Evolutionary conservation across 2,797 vertebrate genomes (phyloP).

Genomic region (Rhinoraja longicauda): DNA sequence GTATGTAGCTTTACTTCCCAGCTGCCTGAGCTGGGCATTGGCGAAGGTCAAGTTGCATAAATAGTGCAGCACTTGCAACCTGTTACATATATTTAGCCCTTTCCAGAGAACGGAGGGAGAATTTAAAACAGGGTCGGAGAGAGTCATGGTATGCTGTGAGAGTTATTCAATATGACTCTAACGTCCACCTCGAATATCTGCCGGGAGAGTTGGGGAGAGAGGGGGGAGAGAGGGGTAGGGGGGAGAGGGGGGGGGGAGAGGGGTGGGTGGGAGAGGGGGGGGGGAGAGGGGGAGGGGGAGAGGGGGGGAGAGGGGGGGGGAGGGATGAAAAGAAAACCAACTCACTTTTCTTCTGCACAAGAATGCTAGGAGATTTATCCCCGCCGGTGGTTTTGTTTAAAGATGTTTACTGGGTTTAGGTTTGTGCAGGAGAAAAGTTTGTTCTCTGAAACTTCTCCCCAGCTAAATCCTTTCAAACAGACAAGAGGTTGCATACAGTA

Average conservation of each 20-base stretch:
- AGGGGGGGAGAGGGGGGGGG: too few species aligned
- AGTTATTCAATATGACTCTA: slow-evolving; percentile 11
- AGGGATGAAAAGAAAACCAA: not conserved
- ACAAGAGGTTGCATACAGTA: not conserved
- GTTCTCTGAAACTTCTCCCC: not conserved
- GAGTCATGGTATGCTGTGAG: slow-evolving; percentile 19
- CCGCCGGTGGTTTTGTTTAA: too few species aligned
- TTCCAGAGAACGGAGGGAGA: slow-evolving; percentile 42
- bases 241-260: not conserved
- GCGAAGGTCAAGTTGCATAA: slow-evolving; percentile 59
- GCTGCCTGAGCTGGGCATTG: slow-evolving; percentile 46
- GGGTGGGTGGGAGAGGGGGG: too few species aligned
- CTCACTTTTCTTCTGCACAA: not conserved
- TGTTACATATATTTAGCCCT: slow-evolving; percentile 65
- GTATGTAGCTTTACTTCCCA: slow-evolving; percentile 46
- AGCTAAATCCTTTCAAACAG: too few species aligned
- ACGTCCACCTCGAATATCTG: not conserved
- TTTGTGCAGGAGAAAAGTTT: slow-evolving; percentile 30
- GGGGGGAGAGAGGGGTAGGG: not conserved
- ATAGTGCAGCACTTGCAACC: slow-evolving; percentile 59
- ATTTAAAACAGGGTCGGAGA: slow-evolving; percentile 37
- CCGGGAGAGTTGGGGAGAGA: not conserved
- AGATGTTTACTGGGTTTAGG: too few species aligned
- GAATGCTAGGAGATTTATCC: not conserved
- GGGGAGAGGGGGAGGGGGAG: too few species aligned